Evolutionary conservation across 2,888 invertebrate species (phyloP).

Genomic region (Dilophus febrilis): DNA sequence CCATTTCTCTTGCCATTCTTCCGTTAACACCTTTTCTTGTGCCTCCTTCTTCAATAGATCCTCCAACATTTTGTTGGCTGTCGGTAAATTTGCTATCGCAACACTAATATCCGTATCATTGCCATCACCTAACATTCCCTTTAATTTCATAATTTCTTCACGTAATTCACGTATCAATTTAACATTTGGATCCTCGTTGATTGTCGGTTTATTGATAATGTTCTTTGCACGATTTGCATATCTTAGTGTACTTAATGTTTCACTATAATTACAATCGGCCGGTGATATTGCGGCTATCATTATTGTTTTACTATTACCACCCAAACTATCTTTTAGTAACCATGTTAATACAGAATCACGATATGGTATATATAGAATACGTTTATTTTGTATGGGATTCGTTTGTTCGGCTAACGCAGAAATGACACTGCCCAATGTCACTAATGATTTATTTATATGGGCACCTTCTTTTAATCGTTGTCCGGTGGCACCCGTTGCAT

Average conservation of each 20-base stretch:
- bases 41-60: slow-evolving; percentile 81
- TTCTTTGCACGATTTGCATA: slow-evolving; percentile 84
- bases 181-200: slow-evolving; percentile 80
- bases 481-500: slow-evolving; percentile 80
- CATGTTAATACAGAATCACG: slow-evolving; percentile 77
- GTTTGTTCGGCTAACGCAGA: slow-evolving; percentile 60
- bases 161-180: slow-evolving; percentile 70
- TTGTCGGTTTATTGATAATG: slow-evolving; percentile 79
- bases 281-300: slow-evolving; percentile 76
- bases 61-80: slow-evolving; percentile 53
- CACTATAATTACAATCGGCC: slow-evolving; percentile 74
- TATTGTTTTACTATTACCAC: slow-evolving; percentile 80
- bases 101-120: slow-evolving; percentile 29
- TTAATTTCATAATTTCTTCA: slow-evolving; percentile 68
- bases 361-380: slow-evolving; percentile 63
- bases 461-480: slow-evolving; percentile 79
- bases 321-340: slow-evolving; percentile 73
- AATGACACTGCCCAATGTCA: slow-evolving; percentile 75
- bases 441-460: slow-evolving; percentile 79
- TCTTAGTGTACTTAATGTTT: slow-evolving; percentile 68
- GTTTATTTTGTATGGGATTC: slow-evolving; percentile 26
- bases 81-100: slow-evolving; percentile 40
- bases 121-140: slow-evolving; percentile 46
- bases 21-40: slow-evolving; percentile 73
- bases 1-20: slow-evolving; percentile 91